Base-by-base conservation (phyloP, 2,888 invertebrate species). In the Drosophila nigricruria region DNA sequence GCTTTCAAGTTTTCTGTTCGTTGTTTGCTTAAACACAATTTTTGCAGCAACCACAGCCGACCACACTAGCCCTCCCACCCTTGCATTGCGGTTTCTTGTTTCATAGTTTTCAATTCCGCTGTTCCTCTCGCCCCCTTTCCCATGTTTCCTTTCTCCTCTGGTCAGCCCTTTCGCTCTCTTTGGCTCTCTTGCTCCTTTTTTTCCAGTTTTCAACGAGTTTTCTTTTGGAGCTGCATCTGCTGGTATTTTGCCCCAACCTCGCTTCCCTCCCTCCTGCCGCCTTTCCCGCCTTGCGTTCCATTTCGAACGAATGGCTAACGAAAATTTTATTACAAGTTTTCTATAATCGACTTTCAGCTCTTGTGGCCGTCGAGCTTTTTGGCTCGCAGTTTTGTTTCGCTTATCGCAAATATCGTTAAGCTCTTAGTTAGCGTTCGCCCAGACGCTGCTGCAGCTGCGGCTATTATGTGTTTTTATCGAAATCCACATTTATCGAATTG, bases 321-420 rank as follows among this genome's bases (percentile, higher is more conserved):
- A 88, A 86, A 81, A 86, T 86, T 85, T 75, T 88, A 86, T 86
- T 88, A 86, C 86, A 85, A 88, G 73, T 86, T 86, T 88, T 77
- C 83, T 88, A 83, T 88, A 86, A 86, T 86, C 86, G 86, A 86
- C 83, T 88, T 82, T 77, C 52, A 70, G 81, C 63, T 69, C 63
- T 69, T 73, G 81, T 47, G 82, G 82, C 66, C 74, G 64, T n/a
- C 53, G 50, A 77, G 69, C 43, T 67, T 62, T 62, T 71, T 67
- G 53, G 63, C 64, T 68, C 42, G n/a, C 66, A 69, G 50, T 70
- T 73, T 70, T 52, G 62, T 57, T 52, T 50, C 65, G 65, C 70
- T 74, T 74, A 81, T 75, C 81, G 74, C 83, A 66, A 79, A 77
- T 82, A 82, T 75, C 74, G 76, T 82, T 71, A 85, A 82, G 76